Conservation (phyloP, 30 jellyfish, hydroid and myxozoan genomes). For the Aurelia sp. region DNA sequence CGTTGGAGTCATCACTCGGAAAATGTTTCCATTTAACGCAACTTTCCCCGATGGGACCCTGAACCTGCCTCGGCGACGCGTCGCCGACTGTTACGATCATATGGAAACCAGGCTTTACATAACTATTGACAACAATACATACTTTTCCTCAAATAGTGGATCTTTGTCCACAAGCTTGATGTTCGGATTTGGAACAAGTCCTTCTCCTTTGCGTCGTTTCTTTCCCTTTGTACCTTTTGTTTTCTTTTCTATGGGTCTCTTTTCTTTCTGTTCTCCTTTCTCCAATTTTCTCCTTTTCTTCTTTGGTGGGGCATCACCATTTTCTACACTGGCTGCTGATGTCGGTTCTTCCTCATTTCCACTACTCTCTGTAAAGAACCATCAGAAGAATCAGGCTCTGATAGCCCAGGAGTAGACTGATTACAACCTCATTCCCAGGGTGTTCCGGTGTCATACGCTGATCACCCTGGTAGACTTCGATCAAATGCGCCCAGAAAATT, state of each 20-base stretch:
- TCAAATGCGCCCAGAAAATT: too few species aligned
- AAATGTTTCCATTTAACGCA: too few species aligned
- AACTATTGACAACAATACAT: background rate
- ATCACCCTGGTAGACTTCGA: too few species aligned
- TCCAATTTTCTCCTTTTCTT: slow-evolving; percentile 8
- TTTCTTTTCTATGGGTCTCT: background rate
- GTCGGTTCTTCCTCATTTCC: slow-evolving; percentile 4
- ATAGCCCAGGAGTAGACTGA: too few species aligned
- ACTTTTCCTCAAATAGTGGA: slow-evolving; percentile 40
- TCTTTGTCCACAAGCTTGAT: slow-evolving; percentile 43
- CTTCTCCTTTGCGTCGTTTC: slow-evolving; percentile 23
- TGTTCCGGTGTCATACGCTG: too few species aligned
- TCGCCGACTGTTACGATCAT: too few species aligned
- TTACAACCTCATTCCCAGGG: too few species aligned
- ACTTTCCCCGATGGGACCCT: too few species aligned
- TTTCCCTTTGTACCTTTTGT: slow-evolving; percentile 11
- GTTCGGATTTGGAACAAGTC: slow-evolving; percentile 51
- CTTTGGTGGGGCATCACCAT: slow-evolving; percentile 34
- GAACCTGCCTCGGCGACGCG: too few species aligned
- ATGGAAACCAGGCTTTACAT: too few species aligned
- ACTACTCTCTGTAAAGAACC: slow-evolving; percentile 15
- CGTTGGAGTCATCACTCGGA: too few species aligned
- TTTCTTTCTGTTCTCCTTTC: background rate
- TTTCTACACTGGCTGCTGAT: slow-evolving; percentile 9
- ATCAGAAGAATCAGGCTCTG: background rate